Evolutionary conservation across 1,140 invertebrate species (phyloP), one percentile per base, ranked within the genome.

Genomic region (Brachionus paranguensis): DNA sequence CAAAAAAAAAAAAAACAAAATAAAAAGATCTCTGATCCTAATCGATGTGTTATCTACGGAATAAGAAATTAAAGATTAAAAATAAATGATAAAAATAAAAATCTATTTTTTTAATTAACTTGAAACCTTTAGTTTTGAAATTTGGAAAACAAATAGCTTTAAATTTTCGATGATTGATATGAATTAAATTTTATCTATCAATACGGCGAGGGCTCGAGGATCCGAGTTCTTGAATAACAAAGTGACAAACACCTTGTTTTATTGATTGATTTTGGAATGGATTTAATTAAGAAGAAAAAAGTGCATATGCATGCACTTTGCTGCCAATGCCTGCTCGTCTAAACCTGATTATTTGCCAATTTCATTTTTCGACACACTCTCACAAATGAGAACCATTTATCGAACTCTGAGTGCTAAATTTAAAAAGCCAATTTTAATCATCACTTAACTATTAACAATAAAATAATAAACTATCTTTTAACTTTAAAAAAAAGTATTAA

Each of bases 141-240:
- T 41, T 68, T 68, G 33, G 65, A 68, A 68, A 60, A 60, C 53
- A 60, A 60, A 60, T 60, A 60, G 53, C 17, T 60, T 60, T 27
- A 60, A 60, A 60, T 24, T 24, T 68, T 33, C 20, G 70, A 43
- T 76, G 72, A 76, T 76, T 76, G 72, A 76, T 76, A 74, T 43
- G 72, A 50, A 50, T 76, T 47, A 50, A 76, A 76, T 76, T 76
- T 50, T 76, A 50, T 76, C 72, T 50, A 76, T 76, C 72, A 76
- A 53, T 76, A 76, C 29, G 47, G 0, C 65, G 27, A 68, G 33
- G 2, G 65, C 33, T 72, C 37, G 17, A 72, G 37, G 37, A 41
- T 3, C 33, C 8, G 47, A 47, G 43, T 37, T 76, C 72, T 76
- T 76, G n/a, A 72, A 72, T 72, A 72, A 72, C 68, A 20, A 43